These are phyloP conservation scores for Drosophila mulleri DNA, from an alignment of 2,888 invertebrate species.

Conservation along the genomic window DNA sequence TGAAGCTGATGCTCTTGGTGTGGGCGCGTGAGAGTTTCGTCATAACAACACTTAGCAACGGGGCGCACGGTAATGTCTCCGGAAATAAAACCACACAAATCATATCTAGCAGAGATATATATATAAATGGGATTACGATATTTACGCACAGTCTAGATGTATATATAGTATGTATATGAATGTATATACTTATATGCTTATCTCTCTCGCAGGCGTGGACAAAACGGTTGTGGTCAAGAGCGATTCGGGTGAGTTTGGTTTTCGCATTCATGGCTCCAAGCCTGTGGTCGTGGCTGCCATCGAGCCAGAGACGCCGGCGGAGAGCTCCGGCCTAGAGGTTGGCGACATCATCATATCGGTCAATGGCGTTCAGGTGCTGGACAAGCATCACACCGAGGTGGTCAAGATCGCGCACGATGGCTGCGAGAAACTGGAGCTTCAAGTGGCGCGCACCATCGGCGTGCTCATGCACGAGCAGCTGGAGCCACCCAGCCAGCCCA, in stretches of 20 bases:
- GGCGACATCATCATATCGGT: slow-evolving; percentile 97
- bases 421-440: slow-evolving; percentile 93
- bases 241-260: slow-evolving; percentile 95
- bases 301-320: slow-evolving; percentile 97
- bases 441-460: slow-evolving; percentile 94
- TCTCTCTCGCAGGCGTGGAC: slow-evolving; percentile 90
- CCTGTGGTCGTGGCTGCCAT: slow-evolving; percentile 98
- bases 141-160: neutral
- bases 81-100: slow-evolving; percentile 84
- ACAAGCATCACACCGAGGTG: slow-evolving; percentile 96
- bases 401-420: slow-evolving; percentile 96
- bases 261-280: slow-evolving; percentile 97
- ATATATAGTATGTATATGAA: too few relatives aligned
- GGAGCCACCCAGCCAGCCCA: slow-evolving; percentile 87
- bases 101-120: slow-evolving; percentile 27
- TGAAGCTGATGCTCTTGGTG: slow-evolving; percentile 92
- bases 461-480: slow-evolving; percentile 89
- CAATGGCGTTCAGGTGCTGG: slow-evolving; percentile 95
- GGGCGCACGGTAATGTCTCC: slow-evolving; percentile 86
- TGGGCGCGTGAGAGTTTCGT: slow-evolving; percentile 93
- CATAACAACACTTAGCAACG: slow-evolving; percentile 88
- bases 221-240: slow-evolving; percentile 93
- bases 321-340: slow-evolving; percentile 95
- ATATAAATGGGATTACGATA: slow-evolving; percentile 8
- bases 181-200: neutral